Percentiles rank a stretch among this genome's conserved stretches.
phyloP scores from a whole-genome alignment of 2,113 vertebrate genomes.

The Tiliqua scincoides region DNA sequence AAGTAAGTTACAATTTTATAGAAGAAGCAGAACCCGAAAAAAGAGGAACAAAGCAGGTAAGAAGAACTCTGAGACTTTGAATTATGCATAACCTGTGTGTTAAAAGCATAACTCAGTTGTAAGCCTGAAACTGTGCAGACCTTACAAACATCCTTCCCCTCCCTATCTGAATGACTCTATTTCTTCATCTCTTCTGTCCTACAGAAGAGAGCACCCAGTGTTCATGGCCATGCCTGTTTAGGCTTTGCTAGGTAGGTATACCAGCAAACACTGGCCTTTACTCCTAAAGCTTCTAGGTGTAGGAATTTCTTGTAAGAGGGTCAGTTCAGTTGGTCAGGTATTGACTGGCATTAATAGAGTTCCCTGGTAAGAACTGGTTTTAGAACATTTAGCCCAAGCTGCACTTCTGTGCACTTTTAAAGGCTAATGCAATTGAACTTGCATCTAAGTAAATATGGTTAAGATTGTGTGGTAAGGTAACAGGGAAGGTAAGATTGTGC shows the following conservation, averaged over 20 bases:
- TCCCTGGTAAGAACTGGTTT: not conserved
- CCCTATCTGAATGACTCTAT: not conserved
- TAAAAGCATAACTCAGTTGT: not conserved
- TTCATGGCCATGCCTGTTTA: not conserved
- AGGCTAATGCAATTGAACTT: not conserved
- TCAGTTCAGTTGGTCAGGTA: not conserved
- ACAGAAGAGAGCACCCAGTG: not conserved
- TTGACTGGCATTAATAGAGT: not conserved
- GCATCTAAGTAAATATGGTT: not conserved
- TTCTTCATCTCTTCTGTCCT: not conserved
- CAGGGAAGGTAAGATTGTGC: not conserved
- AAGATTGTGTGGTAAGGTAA: not conserved
- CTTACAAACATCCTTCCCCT: not conserved
- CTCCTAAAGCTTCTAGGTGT: not conserved
- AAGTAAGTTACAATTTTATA: not conserved
- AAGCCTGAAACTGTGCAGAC: not conserved
- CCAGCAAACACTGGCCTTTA: not conserved
- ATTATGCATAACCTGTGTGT: not conserved
- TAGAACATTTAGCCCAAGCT: not conserved
- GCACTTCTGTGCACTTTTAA: not conserved
- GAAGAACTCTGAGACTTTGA: not conserved
- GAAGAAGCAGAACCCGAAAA: not conserved
- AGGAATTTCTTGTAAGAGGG: not conserved
- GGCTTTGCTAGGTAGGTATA: not conserved
- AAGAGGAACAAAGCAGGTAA: not conserved